Conservation (phyloP, 2,797 vertebrate genomes). For the Rhyacichthys aspro region DNA sequence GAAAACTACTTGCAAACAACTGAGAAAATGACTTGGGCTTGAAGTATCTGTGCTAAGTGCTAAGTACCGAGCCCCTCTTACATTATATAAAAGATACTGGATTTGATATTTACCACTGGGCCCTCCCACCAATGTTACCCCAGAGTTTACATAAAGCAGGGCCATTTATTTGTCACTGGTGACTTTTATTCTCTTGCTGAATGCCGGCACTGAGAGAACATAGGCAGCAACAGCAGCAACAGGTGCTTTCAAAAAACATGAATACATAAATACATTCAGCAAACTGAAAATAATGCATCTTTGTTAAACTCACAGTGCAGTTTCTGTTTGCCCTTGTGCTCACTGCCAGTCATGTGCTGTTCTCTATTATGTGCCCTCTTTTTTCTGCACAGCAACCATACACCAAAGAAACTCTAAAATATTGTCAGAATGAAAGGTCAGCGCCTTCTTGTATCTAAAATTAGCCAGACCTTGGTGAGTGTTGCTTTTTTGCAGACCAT, state of each 20-base stretch:
- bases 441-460: constrained; percentile 39
- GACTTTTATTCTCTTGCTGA: constrained; percentile 57
- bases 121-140: constrained; percentile 12
- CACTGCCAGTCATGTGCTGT: constrained; percentile 1
- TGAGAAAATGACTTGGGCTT: constrained; percentile 18
- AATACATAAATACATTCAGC: not conserved
- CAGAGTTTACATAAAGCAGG: constrained; percentile 37
- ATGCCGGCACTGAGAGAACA: constrained; percentile 31
- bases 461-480: constrained; percentile 14
- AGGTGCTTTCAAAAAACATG: not conserved
- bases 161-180: constrained; percentile 50
- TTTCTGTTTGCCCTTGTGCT: constrained; percentile 8
- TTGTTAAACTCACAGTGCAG: not conserved
- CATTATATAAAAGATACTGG: constrained; percentile 36
- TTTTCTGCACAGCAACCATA: constrained; percentile 14
- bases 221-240: constrained; percentile 11
- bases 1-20: constrained; percentile 14
- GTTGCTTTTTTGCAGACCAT: not conserved
- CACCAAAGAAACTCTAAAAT: constrained; percentile 31
- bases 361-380: constrained; percentile 7
- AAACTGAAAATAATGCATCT: constrained; percentile 3
- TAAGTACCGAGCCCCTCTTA: constrained; percentile 34
- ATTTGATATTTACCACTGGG: constrained; percentile 36
- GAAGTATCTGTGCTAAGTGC: constrained; percentile 40
- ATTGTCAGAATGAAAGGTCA: constrained; percentile 60